Percentiles rank a stretch among this genome's conserved stretches.
These are phyloP conservation scores for Barypeithes pellucidus DNA, from an alignment of 2,888 invertebrate species.

Conservation along the genomic window DNA sequence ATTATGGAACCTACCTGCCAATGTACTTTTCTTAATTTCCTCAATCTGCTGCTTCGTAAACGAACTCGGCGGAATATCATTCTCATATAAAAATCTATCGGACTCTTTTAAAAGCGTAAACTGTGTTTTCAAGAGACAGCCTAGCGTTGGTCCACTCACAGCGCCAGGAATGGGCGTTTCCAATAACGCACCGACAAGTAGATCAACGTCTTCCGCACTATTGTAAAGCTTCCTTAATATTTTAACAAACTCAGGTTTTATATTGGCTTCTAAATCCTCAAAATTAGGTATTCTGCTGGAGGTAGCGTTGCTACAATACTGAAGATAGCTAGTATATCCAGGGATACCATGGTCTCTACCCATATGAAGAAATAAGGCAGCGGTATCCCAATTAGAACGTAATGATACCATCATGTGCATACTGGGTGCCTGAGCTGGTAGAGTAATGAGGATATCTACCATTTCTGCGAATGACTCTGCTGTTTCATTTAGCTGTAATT, in stretches of 20 bases:
- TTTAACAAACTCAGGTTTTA: constrained; percentile 75
- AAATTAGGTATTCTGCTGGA: constrained; percentile 56
- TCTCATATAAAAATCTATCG: constrained; percentile 97
- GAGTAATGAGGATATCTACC: constrained; percentile 77
- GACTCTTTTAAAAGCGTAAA: constrained; percentile 87
- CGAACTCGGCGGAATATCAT: constrained; percentile 91
- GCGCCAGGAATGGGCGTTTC: constrained; percentile 85
- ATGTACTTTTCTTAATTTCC: constrained; percentile 85
- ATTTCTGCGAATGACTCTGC: constrained; percentile 71
- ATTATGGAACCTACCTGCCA: constrained; percentile 72
- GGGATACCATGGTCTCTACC: constrained; percentile 88
- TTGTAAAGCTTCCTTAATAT: constrained; percentile 79
- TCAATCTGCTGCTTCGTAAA: constrained; percentile 83
- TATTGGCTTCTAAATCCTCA: constrained; percentile 75
- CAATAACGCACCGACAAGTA: constrained; percentile 87
- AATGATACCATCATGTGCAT: constrained; percentile 71
- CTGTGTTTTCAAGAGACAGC: constrained; percentile 89
- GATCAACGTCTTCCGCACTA: constrained; percentile 83
- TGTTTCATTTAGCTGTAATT: constrained; percentile 74
- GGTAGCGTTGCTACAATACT: constrained; percentile 75
- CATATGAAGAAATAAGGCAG: constrained; percentile 75
- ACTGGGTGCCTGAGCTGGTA: constrained; percentile 78
- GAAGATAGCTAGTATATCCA: constrained; percentile 80
- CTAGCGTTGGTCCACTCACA: constrained; percentile 89
- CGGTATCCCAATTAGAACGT: constrained; percentile 69